Percentiles rank a stretch among this genome's conserved stretches.
Conservation (phyloP, 2,888 invertebrate genomes). For the Hemithea aestivaria region DNA sequence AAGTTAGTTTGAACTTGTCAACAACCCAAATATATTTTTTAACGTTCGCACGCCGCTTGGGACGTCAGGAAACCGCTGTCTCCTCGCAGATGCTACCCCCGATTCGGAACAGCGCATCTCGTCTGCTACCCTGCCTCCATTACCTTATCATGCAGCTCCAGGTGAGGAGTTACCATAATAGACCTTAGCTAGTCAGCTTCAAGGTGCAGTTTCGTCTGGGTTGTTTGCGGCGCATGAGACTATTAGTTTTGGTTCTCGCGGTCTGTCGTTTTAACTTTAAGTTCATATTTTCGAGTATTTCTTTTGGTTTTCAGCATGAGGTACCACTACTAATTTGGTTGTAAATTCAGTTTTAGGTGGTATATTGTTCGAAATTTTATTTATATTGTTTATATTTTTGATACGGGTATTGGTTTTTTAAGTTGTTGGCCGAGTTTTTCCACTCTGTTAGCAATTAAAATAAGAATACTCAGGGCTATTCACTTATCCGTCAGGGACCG, state of each 20-base stretch:
- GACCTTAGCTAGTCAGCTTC: constrained; percentile 34
- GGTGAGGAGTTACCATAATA: constrained; percentile 71
- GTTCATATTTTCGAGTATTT: not conserved
- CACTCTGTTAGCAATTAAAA: no score
- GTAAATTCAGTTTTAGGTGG: no score
- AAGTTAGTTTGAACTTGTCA: no score
- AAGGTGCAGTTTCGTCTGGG: constrained; percentile 6
- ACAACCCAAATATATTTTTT: constrained; percentile 12
- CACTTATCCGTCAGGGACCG: no score
- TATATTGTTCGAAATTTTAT: no score
- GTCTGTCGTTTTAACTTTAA: constrained; percentile 3
- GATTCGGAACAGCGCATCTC: constrained; percentile 61
- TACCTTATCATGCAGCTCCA: constrained; percentile 70
- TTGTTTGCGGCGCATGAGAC: constrained; percentile 22
- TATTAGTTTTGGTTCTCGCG: constrained; percentile 6
- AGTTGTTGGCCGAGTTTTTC: no score
- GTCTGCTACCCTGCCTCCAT: constrained; percentile 69
- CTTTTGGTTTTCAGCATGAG: no score
- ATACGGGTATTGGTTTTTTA: no score
- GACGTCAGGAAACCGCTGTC: constrained; percentile 62
- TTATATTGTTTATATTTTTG: no score
- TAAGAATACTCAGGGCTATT: no score
- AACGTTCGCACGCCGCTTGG: constrained; percentile 37
- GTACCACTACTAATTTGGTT: no score
- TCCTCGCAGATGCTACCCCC: constrained; percentile 73